phyloP scores from a whole-genome alignment of 2,113 vertebrate genomes.

The Oostethus manadensis region DNA sequence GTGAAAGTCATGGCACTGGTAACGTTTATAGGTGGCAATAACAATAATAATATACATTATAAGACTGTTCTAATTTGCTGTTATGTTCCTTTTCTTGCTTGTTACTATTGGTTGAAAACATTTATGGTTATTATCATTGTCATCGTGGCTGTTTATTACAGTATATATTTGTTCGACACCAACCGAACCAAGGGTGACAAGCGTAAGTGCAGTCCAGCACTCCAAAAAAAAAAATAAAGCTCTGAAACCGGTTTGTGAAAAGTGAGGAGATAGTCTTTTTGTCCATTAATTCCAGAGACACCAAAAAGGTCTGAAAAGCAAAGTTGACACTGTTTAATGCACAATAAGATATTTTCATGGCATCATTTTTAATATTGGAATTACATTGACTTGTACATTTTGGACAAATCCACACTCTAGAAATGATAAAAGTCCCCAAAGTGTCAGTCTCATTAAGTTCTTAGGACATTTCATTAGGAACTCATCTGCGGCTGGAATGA shows the following conservation, averaged over 20 bases:
- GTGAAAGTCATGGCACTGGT: too few relatives aligned
- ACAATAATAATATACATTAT: too few relatives aligned
- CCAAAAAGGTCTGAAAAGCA: conserved; percentile 19
- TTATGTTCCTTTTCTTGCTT: too few relatives aligned
- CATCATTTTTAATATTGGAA: conserved; percentile 71
- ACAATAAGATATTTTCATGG: conserved; percentile 49
- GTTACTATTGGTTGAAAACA: too few relatives aligned
- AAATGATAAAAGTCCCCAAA: conserved; percentile 66
- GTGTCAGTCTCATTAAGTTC: conserved; percentile 66
- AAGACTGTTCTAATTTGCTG: too few relatives aligned
- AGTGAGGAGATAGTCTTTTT: background rate
- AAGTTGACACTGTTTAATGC: conserved; percentile 30
- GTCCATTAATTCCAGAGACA: conserved; percentile 11
- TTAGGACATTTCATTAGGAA: conserved; percentile 48
- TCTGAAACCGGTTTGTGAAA: background rate
- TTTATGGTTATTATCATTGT: too few relatives aligned
- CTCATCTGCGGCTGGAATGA: conserved; percentile 44
- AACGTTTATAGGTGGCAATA: too few relatives aligned
- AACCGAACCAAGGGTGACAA: too few relatives aligned
- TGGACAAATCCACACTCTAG: conserved; percentile 71
- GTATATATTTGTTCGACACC: too few relatives aligned
- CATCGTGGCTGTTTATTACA: too few relatives aligned
- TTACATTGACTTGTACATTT: conserved; percentile 74
- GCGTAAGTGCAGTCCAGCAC: too few relatives aligned
- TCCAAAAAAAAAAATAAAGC: background rate